Evolutionary conservation across 2,113 vertebrate genomes (phyloP), one percentile per base, ranked within the genome.

Genomic region (Panurus biarmicus): DNA sequence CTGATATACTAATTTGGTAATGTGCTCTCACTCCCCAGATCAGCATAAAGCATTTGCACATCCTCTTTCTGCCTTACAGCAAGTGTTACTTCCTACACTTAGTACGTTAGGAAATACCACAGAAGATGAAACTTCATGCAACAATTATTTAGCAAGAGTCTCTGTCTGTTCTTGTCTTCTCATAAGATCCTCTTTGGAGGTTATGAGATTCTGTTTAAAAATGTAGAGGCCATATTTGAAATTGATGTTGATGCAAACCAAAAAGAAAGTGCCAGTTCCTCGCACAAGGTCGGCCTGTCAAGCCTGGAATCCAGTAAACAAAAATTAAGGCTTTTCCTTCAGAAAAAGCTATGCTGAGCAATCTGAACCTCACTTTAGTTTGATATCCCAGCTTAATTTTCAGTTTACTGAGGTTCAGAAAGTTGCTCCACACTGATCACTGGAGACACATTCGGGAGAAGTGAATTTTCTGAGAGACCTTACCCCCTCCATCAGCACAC

Each of bases 161-260:
- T 87, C 5, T 45, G 17, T 36, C 58, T 86, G 47, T 48, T 42
- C 24, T 67, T 35, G 31, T 70, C 20, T 2, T 38, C 36, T 73
- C 21, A 15, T 24, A 75, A 48, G 77, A 88, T 64, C 75, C 9
- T 8, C 38, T 62, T 71, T 50, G 54, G 6, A 87, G 65, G 85
- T 93, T 64, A 58, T 70, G 66, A 95, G 87, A 86, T 87, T 82
- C 88, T 93, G 29, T 12, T 50, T 91, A 95, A 94, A 94, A 89
- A 95, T 86, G 88, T 19, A 85, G 77, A 75, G 50, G n/a, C 40
- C 56, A 61, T 40, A 61, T 85, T 94, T 96, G 93, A 93, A 89
- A 78, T 6, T 61, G 14, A 14, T 9, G 85, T 90, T 94, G 77
- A 92, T 36, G 65, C 3, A 85, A 89, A 91, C 79, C 44, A 87